A percentile compares a stretch with the other conserved stretches of the same genome.
Evolutionary conservation across 2,797 vertebrate genomes (phyloP).

Genomic region (Hybognathus amarus): DNA sequence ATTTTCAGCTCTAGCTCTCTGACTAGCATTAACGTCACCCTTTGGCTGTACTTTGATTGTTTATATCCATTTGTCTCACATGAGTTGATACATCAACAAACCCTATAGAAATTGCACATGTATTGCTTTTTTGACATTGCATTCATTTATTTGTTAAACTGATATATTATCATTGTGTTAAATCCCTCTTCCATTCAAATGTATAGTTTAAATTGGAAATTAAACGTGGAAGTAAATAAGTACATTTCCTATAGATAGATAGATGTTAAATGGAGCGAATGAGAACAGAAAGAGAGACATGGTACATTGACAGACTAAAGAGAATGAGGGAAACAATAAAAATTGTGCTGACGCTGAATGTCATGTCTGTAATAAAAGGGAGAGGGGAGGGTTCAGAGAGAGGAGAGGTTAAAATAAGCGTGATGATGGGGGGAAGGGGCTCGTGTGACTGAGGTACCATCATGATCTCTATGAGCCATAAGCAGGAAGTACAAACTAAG

Average conservation of each 20-base stretch:
- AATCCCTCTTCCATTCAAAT: background rate
- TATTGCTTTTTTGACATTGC: conserved; percentile 11
- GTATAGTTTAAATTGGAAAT: background rate
- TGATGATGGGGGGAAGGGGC: background rate
- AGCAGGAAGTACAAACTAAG: background rate
- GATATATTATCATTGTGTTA: background rate
- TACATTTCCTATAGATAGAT: background rate
- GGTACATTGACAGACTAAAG: conserved; percentile 47
- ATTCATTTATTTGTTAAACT: conserved; percentile 2
- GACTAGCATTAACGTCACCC: conserved; percentile 14
- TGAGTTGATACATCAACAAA: conserved; percentile 20
- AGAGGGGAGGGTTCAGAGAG: conserved; percentile 15
- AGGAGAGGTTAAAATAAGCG: conserved; percentile 18
- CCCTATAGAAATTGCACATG: background rate
- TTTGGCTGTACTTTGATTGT: conserved; percentile 29
- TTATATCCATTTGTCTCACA: conserved; percentile 36
- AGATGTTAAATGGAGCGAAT: conserved; percentile 29
- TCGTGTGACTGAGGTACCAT: background rate
- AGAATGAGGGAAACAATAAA: conserved; percentile 59
- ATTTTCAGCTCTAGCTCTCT: conserved; percentile 36
- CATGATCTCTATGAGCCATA: background rate
- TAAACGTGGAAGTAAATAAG: background rate
- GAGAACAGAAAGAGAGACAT: conserved; percentile 47
- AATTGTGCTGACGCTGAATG: conserved; percentile 59
- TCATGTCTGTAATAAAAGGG: conserved; percentile 32